Evolutionary conservation across 2,797 vertebrate species (phyloP).

Genomic region (Oreonectes daqikongensis): DNA sequence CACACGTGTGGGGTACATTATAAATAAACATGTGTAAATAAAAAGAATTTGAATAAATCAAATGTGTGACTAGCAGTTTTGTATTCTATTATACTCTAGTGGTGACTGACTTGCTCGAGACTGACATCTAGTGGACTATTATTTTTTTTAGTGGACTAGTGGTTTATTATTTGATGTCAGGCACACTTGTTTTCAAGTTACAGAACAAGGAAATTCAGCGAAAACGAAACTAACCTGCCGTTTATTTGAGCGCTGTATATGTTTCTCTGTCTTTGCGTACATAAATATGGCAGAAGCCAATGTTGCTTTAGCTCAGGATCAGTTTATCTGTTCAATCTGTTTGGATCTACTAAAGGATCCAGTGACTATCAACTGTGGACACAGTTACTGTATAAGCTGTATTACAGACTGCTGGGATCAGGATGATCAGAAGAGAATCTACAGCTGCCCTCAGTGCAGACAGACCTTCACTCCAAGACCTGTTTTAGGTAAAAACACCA

Average conservation of each 20-base stretch:
- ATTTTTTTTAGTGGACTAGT: too few species aligned
- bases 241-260: neutral
- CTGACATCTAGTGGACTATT: neutral
- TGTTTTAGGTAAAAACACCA: neutral
- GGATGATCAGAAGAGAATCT: neutral
- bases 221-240: neutral
- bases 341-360: conserved; percentile 3
- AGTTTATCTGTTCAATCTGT: conserved; percentile 25
- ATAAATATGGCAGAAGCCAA: neutral
- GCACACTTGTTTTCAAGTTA: neutral
- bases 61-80: too few species aligned
- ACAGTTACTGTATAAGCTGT: conserved; percentile 29
- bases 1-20: too few species aligned
- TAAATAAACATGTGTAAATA: too few species aligned
- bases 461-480: neutral
- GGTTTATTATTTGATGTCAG: neutral
- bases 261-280: neutral
- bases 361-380: neutral
- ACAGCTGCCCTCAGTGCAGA: neutral
- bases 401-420: conserved; percentile 21
- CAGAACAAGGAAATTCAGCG: neutral
- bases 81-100: too few species aligned
- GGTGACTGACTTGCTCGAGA: neutral
- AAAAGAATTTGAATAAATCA: too few species aligned
- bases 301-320: neutral